These are phyloP conservation scores for Anhinga anhinga DNA, from an alignment of 2,113 vertebrate species.

Conservation along the genomic window DNA sequence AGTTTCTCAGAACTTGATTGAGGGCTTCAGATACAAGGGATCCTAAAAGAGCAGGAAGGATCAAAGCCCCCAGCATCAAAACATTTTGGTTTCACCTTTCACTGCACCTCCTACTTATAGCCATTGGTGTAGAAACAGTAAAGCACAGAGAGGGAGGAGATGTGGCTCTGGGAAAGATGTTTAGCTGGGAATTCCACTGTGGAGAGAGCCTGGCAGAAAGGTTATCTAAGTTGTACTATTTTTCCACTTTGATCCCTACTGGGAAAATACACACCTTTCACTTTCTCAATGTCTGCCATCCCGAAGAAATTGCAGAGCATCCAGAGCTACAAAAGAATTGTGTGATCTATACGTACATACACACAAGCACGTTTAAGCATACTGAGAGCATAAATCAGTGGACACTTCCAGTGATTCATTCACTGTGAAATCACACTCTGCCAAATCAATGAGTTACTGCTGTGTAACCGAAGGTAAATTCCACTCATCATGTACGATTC, in stretches of 20 bases:
- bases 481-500: background rate
- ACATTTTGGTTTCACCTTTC: conserved; percentile 54
- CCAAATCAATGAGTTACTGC: conserved; percentile 5
- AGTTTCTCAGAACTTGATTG: conserved; percentile 42
- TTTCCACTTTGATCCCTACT: conserved; percentile 21
- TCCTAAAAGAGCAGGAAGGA: conserved; percentile 9
- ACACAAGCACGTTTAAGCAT: background rate
- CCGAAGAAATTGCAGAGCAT: background rate
- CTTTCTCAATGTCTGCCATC: background rate
- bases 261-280: conserved; percentile 5
- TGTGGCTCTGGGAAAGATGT: background rate
- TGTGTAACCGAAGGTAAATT: background rate
- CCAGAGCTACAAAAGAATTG: background rate
- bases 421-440: background rate
- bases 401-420: background rate
- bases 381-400: background rate
- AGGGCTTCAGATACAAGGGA: conserved; percentile 3
- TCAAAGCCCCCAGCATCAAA: conserved; percentile 38
- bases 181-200: background rate
- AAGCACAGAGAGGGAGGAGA: background rate
- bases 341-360: background rate
- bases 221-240: background rate
- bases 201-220: background rate
- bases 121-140: background rate
- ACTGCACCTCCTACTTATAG: conserved; percentile 7